Evolutionary conservation across 2,888 invertebrate species (phyloP), one percentile per base, ranked within the genome.

Genomic region (Spodoptera exigua): DNA sequence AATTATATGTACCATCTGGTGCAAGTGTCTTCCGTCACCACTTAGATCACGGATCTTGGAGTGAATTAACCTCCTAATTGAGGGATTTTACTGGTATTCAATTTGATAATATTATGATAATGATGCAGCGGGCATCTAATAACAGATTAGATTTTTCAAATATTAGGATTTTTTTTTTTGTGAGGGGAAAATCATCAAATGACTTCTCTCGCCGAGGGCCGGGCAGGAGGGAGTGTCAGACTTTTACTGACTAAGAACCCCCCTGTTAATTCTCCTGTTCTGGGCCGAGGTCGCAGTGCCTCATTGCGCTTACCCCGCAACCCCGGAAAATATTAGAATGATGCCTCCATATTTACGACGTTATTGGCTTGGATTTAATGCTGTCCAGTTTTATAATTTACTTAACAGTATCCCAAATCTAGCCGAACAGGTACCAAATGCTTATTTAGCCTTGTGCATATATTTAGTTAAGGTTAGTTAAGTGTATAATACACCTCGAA

Each of bases 381-480:
- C 56, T 21, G 45, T 44, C 35, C 57, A 57, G 44, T 53, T 62
- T 57, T 44, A 52, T 57, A 53, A 53, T 37, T 40, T 62, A 18
- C 18, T 62, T 17, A 53, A 13, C 14, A 21, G 40, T 34, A 57
- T 56, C 21, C 41, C 37, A 43, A 43, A 36, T 47, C 41, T 59
- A 43, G 35, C 34, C 27, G 52, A 52, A 47, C 16, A 55, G 13
- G 55, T 55, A 51, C 49, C 58, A 18, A 52, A 54, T 52, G 47
- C 63, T 37, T 16, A 21, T 35, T 36, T 59, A 39, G 54, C 52
- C 3, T 51, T 62, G 12, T 35, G 46, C 45, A 63, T 63, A 21
- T 58, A 51, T 52, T 51, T 65, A 34, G 51, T 57, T 36, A 65
- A 54, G 34, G n/a, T 57, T 7, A 49, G 61, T n/a, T n/a, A 51